Conservation (phyloP, 2,113 vertebrate species). For the Peromyscus californicus region DNA sequence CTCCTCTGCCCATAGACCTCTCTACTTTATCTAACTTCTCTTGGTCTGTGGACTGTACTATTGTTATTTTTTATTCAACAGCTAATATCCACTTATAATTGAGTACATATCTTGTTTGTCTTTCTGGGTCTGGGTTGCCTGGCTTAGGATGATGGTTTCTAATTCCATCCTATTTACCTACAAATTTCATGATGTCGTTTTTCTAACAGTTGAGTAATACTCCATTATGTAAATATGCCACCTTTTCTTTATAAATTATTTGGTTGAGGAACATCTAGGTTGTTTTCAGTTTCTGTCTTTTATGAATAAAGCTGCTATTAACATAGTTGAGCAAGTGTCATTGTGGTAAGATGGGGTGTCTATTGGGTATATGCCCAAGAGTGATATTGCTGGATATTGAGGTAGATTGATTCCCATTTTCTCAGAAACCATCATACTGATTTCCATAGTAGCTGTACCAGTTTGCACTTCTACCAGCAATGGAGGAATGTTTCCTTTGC, state of each 20-base stretch:
- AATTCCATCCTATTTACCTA: not conserved
- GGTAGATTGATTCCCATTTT: not conserved
- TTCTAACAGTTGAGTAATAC: too few species aligned
- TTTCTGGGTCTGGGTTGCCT: not conserved
- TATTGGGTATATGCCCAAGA: not conserved
- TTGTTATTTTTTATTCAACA: not conserved
- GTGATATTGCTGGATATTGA: not conserved
- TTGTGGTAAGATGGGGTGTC: not conserved
- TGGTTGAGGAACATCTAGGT: not conserved
- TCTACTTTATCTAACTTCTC: not conserved
- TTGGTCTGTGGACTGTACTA: not conserved
- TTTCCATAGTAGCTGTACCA: not conserved
- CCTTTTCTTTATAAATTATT: not conserved
- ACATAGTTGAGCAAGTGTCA: not conserved
- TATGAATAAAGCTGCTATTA: not conserved
- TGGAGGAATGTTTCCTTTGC: not conserved
- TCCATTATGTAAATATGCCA: not conserved
- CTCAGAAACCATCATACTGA: not conserved
- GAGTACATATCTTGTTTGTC: not conserved
- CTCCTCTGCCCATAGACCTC: not conserved
- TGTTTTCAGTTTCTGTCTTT: not conserved
- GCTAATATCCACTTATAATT: not conserved
- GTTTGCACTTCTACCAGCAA: not conserved
- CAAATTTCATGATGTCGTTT: not conserved
- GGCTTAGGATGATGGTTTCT: not conserved